phyloP scores from a whole-genome alignment of 1,140 invertebrate species.

The Orussus abietinus region DNA sequence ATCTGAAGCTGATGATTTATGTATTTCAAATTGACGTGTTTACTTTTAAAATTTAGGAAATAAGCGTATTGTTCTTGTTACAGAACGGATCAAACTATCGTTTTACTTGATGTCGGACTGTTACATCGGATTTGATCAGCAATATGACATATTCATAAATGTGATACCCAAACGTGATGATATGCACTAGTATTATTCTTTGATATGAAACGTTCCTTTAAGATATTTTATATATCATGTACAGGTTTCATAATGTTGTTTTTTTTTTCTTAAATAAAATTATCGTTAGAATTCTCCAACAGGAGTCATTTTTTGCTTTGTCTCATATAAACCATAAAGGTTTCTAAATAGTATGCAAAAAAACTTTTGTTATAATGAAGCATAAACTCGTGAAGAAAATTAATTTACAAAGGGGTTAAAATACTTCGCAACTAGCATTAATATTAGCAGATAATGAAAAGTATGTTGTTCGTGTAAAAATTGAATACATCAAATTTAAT shows the following conservation, averaged over 20 bases:
- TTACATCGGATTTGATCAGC: constrained; percentile 93
- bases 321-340: background rate
- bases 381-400: background rate
- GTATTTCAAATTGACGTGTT: constrained; percentile 11
- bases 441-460: background rate
- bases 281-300: background rate
- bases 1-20: no score
- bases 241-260: background rate
- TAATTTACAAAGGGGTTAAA: no score
- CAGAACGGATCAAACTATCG: constrained; percentile 72
- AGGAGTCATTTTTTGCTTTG: background rate
- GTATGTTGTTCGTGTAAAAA: background rate
- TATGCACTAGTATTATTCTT: background rate
- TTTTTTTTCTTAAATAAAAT: background rate
- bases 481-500: background rate
- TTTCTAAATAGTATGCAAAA: background rate
- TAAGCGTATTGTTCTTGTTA: constrained; percentile 24
- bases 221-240: background rate
- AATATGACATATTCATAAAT: constrained; percentile 72
- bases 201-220: background rate
- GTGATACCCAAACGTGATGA: constrained; percentile 38
- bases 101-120: constrained; percentile 91
- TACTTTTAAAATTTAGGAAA: constrained; percentile 2
- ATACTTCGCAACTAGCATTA: background rate
- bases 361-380: background rate